Evolutionary conservation across 2,113 vertebrate species (phyloP).

Genomic region (Glaucomys volans): DNA sequence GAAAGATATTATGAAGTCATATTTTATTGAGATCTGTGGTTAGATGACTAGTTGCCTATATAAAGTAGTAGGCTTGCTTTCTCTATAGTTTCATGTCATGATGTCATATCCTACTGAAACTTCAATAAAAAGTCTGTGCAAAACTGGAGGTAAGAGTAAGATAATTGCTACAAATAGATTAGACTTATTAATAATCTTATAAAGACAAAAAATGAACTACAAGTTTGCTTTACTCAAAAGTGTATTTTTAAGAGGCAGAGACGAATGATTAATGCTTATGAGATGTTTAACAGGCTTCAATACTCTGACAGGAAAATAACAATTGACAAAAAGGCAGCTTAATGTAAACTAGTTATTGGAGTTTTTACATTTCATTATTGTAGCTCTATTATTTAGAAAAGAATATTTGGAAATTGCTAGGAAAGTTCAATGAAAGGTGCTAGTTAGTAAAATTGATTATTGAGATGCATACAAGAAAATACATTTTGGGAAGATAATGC

Average conservation of each 20-base stretch:
- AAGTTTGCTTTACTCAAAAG: background rate
- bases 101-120: background rate
- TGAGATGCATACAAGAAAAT: constrained; percentile 1
- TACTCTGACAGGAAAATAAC: background rate
- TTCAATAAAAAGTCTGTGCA: background rate
- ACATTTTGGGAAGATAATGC: background rate
- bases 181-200: background rate
- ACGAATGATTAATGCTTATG: background rate
- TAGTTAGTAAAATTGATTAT: background rate
- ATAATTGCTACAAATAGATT: background rate
- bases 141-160: background rate
- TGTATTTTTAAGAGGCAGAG: background rate
- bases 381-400: background rate
- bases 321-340: background rate
- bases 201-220: background rate
- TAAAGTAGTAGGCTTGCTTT: background rate
- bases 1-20: background rate
- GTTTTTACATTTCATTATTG: background rate
- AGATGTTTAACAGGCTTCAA: background rate
- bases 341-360: background rate
- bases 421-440: background rate
- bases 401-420: background rate
- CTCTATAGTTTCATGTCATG: background rate
- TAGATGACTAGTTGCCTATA: background rate
- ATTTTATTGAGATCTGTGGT: background rate